A percentile compares a stretch with the other conserved stretches of the same genome.
Evolutionary conservation across 2,113 vertebrate species (phyloP).

Genomic region (Tyrannus savana): DNA sequence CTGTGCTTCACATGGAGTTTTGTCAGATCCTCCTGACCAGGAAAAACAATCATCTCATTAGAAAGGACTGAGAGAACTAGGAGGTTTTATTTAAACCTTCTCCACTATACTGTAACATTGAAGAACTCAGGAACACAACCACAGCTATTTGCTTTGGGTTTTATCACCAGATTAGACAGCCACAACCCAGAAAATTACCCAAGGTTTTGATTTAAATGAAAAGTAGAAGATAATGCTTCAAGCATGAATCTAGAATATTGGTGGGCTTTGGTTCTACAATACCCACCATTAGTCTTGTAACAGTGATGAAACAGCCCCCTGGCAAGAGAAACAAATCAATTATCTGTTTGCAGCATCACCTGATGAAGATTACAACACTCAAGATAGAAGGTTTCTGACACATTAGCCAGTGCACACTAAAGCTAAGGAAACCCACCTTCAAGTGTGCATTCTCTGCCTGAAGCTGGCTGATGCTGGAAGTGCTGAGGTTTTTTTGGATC

Average conservation of each 20-base stretch:
- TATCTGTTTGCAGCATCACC: background rate
- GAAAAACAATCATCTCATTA: background rate
- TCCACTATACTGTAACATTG: background rate
- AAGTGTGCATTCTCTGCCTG: conserved; percentile 74
- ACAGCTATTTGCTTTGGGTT: background rate
- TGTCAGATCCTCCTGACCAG: conserved; percentile 46
- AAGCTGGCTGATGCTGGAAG: conserved; percentile 68
- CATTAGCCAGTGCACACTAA: background rate
- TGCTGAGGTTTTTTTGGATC: conserved; percentile 65
- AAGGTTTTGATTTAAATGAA: background rate
- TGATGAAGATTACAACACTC: background rate
- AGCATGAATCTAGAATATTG: background rate
- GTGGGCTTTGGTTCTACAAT: fast-evolving
- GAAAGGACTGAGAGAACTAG: background rate
- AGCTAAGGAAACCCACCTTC: conserved; percentile 72
- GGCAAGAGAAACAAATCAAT: background rate
- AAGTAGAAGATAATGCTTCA: background rate
- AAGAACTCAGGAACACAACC: background rate
- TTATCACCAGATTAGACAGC: background rate
- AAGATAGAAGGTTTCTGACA: background rate
- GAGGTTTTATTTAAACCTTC: background rate
- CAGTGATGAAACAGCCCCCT: background rate
- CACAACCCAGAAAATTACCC: background rate
- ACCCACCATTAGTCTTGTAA: background rate
- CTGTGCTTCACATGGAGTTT: background rate